Conservation (phyloP, 2,797 vertebrate species). For the Coreius guichenoti region DNA sequence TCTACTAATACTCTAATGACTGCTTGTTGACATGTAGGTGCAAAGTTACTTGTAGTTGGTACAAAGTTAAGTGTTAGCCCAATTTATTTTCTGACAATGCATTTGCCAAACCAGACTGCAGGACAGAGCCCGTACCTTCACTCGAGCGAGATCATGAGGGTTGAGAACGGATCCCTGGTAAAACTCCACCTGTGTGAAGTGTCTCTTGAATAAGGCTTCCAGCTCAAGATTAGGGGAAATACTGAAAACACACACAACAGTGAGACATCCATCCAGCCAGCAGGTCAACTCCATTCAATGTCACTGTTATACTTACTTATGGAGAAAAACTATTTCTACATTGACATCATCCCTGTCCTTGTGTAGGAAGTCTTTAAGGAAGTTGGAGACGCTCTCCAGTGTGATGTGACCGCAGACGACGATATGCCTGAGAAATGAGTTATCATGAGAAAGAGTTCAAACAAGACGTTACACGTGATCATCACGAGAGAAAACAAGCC, state of each 20-base stretch:
- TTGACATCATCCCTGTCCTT: conserved; percentile 99
- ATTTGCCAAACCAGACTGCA: no score
- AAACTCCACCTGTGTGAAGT: conserved; percentile 99
- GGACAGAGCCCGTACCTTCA: conserved; percentile 84
- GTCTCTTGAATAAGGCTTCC: conserved; percentile 99
- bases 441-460: not conserved
- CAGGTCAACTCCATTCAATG: no score
- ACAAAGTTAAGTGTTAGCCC: not conserved
- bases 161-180: conserved; percentile 99
- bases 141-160: conserved; percentile 97
- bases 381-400: conserved; percentile 99
- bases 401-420: conserved; percentile 99
- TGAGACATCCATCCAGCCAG: not conserved
- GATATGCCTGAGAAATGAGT: conserved; percentile 86
- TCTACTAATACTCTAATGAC: no score
- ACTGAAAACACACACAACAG: conserved; percentile 71
- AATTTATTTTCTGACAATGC: not conserved
- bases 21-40: no score
- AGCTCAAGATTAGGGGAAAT: conserved; percentile 99
- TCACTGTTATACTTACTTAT: conserved; percentile 90
- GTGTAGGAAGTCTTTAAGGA: conserved; percentile 99
- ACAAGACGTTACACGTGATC: not conserved
- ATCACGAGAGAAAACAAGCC: not conserved
- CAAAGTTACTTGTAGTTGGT: no score
- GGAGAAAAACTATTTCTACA: conserved; percentile 99